These are phyloP conservation scores for Pionites leucogaster DNA, from an alignment of 2,113 vertebrate genomes.

Conservation along the genomic window DNA sequence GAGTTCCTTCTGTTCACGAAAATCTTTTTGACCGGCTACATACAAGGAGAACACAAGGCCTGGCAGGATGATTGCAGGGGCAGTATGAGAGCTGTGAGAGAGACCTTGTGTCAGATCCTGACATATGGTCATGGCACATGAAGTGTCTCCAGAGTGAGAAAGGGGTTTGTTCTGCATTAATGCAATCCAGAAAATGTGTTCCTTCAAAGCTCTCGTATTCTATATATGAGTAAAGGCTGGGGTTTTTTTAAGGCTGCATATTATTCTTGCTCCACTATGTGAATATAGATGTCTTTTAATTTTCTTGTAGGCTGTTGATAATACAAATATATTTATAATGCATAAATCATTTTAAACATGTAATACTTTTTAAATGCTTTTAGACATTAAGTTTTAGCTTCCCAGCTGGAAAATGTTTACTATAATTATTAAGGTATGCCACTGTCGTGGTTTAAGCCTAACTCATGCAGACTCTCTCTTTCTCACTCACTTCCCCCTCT, in stretches of 20 bases:
- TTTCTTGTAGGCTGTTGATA: not conserved
- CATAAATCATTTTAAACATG: not conserved
- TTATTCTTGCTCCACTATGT: not conserved
- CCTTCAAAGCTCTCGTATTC: fast-evolving
- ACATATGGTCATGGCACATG: fast-evolving
- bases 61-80: not conserved
- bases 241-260: not conserved
- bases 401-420: not conserved
- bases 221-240: fast-evolving
- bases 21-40: fast-evolving
- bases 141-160: not conserved
- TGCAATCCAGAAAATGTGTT: not conserved
- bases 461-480: too few relatives aligned
- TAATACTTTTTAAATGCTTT: not conserved
- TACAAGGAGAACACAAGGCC: fast-evolving
- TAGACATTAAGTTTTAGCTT: not conserved
- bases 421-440: not conserved
- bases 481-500: too few relatives aligned
- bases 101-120: fast-evolving
- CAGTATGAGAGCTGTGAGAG: not conserved
- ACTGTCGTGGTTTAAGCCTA: too few relatives aligned
- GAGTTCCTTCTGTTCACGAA: not conserved
- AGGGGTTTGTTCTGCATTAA: not conserved
- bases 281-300: not conserved
- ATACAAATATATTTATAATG: not conserved